These are phyloP conservation scores for Microtus richardsoni DNA, from an alignment of 2,113 vertebrate species.

Conservation along the genomic window DNA sequence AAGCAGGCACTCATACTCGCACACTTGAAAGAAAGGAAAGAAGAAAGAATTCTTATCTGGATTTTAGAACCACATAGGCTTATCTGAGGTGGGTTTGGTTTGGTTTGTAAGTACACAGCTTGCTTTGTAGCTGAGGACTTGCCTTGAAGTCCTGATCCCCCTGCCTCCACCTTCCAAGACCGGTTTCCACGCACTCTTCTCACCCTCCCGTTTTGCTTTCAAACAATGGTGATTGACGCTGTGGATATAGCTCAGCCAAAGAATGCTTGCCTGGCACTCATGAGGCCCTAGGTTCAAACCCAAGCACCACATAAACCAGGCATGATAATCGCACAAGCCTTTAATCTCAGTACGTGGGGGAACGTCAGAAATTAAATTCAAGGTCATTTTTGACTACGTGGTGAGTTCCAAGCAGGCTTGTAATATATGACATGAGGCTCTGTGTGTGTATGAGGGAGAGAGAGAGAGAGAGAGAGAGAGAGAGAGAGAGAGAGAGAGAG, in stretches of 20 bases:
- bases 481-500: too few relatives aligned
- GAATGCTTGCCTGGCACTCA: not conserved
- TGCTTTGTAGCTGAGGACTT: not conserved
- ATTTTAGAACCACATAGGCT: not conserved
- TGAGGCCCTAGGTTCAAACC: not conserved
- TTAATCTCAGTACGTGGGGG: not conserved
- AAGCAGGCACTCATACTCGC: not conserved
- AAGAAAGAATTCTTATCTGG: not conserved
- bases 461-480: too few relatives aligned
- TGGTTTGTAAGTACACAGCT: too few relatives aligned
- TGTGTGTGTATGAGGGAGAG: not conserved
- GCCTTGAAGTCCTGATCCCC: not conserved
- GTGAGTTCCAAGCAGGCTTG: not conserved
- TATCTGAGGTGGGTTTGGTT: not conserved
- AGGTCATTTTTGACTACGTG: not conserved
- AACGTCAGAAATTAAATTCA: not conserved
- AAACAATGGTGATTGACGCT: not conserved
- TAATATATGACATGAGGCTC: not conserved
- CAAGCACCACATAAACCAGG: not conserved
- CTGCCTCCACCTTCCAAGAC: not conserved
- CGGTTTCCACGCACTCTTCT: not conserved
- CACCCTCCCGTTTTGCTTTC: too few relatives aligned
- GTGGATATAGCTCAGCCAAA: not conserved
- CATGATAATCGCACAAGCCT: not conserved
- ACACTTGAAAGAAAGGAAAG: not conserved